Evolutionary conservation across 2,797 vertebrate species (phyloP).

Genomic region (Scomberomorus guttatus): DNA sequence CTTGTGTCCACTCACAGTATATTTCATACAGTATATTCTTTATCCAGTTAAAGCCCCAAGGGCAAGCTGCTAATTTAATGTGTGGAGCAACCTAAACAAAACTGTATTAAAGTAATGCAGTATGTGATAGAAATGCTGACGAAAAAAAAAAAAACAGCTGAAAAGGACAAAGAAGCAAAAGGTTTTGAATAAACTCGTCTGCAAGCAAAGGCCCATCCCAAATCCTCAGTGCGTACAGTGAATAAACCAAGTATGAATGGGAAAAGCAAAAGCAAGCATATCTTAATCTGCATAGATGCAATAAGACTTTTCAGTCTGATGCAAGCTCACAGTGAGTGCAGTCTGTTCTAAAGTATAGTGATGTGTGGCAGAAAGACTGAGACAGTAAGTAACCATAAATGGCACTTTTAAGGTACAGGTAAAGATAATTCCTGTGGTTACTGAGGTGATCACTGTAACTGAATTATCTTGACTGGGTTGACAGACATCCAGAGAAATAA

Average conservation of each 20-base stretch:
- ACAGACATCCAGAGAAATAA: not conserved
- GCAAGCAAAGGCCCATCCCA: not conserved
- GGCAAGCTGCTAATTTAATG: constrained; percentile 23
- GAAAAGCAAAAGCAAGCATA: constrained; percentile 18
- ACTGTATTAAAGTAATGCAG: not conserved
- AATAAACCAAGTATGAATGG: constrained; percentile 22
- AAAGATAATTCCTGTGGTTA: not conserved
- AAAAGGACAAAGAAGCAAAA: constrained; percentile 27
- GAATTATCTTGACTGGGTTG: not conserved
- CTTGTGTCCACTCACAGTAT: not conserved
- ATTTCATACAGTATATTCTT: constrained; percentile 19
- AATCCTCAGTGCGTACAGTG: not conserved
- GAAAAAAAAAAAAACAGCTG: constrained; percentile 1
- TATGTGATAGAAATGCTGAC: not conserved
- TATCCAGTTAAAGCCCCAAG: constrained; percentile 8
- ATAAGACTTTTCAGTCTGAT: constrained; percentile 5
- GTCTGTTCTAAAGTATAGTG: not conserved
- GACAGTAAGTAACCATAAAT: not conserved
- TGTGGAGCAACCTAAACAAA: not conserved
- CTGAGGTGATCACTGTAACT: too few relatives aligned
- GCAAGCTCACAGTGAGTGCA: not conserved
- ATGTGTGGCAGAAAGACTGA: constrained; percentile 5
- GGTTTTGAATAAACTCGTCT: constrained; percentile 7
- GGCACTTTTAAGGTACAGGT: too few relatives aligned
- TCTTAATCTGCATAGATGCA: constrained; percentile 14